These are phyloP conservation scores for Dioctria linearis DNA, from an alignment of 2,888 invertebrate genomes.

Conservation along the genomic window DNA sequence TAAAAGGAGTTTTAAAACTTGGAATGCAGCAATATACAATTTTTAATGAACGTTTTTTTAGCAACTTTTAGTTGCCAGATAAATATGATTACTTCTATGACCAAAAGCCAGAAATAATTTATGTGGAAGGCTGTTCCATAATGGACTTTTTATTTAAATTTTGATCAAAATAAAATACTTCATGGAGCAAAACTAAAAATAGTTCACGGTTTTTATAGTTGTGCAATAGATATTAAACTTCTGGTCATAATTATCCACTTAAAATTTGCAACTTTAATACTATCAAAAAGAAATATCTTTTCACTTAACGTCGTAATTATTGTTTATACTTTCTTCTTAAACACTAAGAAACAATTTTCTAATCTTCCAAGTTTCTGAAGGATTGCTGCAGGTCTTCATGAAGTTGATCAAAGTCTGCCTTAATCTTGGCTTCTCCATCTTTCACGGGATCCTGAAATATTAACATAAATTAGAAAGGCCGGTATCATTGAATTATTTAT, in stretches of 20 bases:
- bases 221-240: slow-evolving; percentile 32
- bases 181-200: neutral
- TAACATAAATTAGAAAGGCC: slow-evolving; percentile 30
- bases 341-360: slow-evolving; percentile 67
- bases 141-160: neutral
- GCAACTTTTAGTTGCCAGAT: slow-evolving; percentile 17
- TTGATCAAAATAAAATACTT: slow-evolving; percentile 13
- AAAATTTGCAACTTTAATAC: slow-evolving; percentile 42
- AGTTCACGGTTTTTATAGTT: neutral
- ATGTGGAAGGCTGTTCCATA: neutral
- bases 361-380: slow-evolving; percentile 99
- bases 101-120: slow-evolving; percentile 24
- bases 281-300: slow-evolving; percentile 28
- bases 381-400: slow-evolving; percentile 97
- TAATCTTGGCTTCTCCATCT: slow-evolving; percentile 98
- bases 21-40: slow-evolving; percentile 50
- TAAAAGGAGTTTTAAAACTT: slow-evolving; percentile 44
- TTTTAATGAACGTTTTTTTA: slow-evolving; percentile 28
- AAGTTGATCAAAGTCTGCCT: slow-evolving; percentile 96
- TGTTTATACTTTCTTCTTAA: slow-evolving; percentile 17
- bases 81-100: slow-evolving; percentile 25
- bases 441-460: slow-evolving; percentile 92
- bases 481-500: neutral
- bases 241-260: slow-evolving; percentile 26
- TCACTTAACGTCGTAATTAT: slow-evolving; percentile 31